Base-by-base conservation (phyloP, 2,888 invertebrate genomes). In the Pocota personata region DNA sequence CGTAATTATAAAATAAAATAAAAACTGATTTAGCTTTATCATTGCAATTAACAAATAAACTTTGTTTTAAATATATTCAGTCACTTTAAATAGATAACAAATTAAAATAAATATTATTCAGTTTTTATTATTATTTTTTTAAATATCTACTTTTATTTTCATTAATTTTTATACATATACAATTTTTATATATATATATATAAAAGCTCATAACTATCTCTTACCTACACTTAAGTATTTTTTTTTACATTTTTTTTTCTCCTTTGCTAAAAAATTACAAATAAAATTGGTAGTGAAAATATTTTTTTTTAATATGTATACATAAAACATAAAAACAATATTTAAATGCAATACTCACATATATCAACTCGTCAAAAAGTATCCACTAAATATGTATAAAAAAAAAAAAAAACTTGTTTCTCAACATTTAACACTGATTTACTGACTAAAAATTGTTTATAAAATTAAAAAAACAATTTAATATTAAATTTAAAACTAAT, bases 151-250 rank as follows among this genome's bases (percentile, higher is more conserved):
- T 19, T 60, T 69, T 46, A 62, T 69, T 69, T 64, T 46, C n/a
- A 62, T 50, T n/a, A 14, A 12, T 27, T 12, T 43, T 66, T n/a
- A 64, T 30, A 43, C 35, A 35, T 43, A 62, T 14, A 27, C 21
- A 35, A 37, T 21, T 10, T 73, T 24, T 78, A 21, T 66, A 46
- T 60, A 32, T 66, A 43, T 78, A 60, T 83, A 67, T 73, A 86
- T 76, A 86, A 86, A 86, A 86, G 86, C 86, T 86, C 86, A 77
- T 86, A 86, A 86, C 86, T 82, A 82, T 82, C 8, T 50, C 72
- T 86, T 86, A 86, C 66, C 71, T 80, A 79, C n/a, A 55, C 21
- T 62, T 46, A 50, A 57, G 12, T 64, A 48, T 24, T 57, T 37
- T 35, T 76, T 76, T 80, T 67, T 77, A 79, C 64, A 80, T 30